Conservation (phyloP, 2,888 invertebrate genomes). For the Andrena minutula region DNA sequence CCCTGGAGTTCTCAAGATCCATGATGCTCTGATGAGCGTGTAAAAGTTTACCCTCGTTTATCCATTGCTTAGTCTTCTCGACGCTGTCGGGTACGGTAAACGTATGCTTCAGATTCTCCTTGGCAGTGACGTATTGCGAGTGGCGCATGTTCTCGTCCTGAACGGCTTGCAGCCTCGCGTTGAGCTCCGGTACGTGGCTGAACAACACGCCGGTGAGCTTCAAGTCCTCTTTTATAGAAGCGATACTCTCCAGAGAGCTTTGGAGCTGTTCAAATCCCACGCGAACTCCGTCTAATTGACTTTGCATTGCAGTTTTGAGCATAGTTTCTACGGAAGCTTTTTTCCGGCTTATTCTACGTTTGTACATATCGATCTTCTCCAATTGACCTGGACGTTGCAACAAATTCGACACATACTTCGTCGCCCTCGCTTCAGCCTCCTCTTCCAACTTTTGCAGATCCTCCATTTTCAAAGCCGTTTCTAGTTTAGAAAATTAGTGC, state of each 20-base stretch:
- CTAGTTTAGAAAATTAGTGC: conserved; percentile 14
- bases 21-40: conserved; percentile 97
- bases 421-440: conserved; percentile 91
- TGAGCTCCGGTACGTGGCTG: conserved; percentile 91
- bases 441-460: conserved; percentile 89
- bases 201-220: conserved; percentile 89
- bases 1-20: conserved; percentile 98
- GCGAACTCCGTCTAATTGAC: conserved; percentile 98
- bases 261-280: conserved; percentile 96
- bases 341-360: conserved; percentile 90
- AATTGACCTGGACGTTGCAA: conserved; percentile 97
- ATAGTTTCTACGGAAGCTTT: conserved; percentile 97
- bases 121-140: conserved; percentile 98
- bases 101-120: conserved; percentile 99
- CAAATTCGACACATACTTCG: conserved; percentile 95
- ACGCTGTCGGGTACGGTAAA: conserved; percentile 99
- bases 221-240: conserved; percentile 86
- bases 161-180: conserved; percentile 93
- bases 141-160: conserved; percentile 97
- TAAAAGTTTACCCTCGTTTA: conserved; percentile 96
- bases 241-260: conserved; percentile 93
- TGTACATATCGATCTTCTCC: conserved; percentile 95
- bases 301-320: conserved; percentile 99
- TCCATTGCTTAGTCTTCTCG: conserved; percentile 96
- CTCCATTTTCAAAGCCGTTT: conserved; percentile 67